Conservation (phyloP, 2,888 invertebrate genomes). For the Ectropis crepuscularia region DNA sequence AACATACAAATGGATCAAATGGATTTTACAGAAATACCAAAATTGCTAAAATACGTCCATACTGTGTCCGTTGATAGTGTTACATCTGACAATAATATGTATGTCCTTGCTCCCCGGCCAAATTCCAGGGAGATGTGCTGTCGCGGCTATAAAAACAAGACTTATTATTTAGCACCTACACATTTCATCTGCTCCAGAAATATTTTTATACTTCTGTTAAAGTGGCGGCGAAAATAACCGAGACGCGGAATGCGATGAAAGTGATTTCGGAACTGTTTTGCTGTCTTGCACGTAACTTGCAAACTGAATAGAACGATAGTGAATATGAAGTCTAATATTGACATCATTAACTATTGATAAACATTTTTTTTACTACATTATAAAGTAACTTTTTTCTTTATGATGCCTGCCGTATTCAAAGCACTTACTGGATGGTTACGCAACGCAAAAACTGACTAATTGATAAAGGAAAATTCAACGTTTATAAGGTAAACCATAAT, state of each 20-base stretch:
- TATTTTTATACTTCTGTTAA: constrained; percentile 43
- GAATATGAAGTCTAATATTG: no score
- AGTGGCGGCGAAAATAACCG: constrained; percentile 39
- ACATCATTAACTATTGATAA: no score
- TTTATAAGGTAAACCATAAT: no score
- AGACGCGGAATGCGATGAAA: constrained; percentile 39
- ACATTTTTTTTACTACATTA: no score
- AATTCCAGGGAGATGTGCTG: constrained; percentile 63
- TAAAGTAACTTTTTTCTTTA: no score
- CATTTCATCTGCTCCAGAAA: constrained; percentile 42
- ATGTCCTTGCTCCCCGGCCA: constrained; percentile 68
- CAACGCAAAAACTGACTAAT: no score
- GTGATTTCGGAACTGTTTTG: constrained; percentile 28
- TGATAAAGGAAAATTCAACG: no score
- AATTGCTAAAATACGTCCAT: not conserved
- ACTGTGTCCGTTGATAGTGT: constrained; percentile 9
- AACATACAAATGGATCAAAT: no score
- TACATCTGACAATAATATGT: constrained; percentile 48
- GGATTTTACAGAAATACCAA: no score
- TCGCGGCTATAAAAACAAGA: constrained; percentile 48
- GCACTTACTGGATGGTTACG: no score
- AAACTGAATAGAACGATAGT: not conserved
- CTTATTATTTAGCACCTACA: constrained; percentile 59
- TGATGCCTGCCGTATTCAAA: no score
- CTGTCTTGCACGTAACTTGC: constrained; percentile 12